A percentile compares a stretch with the other conserved stretches of the same genome.
Evolutionary conservation across 2,113 vertebrate species (phyloP).

Genomic region (Solea senegalensis): DNA sequence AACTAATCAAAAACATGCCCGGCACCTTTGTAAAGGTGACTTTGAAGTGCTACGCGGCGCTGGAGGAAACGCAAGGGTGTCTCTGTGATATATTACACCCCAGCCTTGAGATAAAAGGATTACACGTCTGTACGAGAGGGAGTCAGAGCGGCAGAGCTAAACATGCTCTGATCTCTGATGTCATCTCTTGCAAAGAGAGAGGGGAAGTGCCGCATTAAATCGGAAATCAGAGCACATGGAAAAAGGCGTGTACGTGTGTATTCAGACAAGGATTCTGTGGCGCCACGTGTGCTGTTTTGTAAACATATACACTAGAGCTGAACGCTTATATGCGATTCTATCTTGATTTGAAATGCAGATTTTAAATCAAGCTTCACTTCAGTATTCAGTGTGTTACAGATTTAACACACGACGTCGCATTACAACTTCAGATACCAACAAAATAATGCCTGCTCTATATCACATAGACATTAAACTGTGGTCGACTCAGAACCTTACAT

Average conservation of each 20-base stretch:
- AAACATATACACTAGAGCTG: not conserved
- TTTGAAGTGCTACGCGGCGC: slow-evolving; percentile 44
- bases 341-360: no score
- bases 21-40: slow-evolving; percentile 61
- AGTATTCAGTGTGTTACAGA: no score
- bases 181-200: slow-evolving; percentile 41
- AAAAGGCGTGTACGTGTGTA: not conserved
- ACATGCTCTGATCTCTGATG: slow-evolving; percentile 45
- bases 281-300: not conserved
- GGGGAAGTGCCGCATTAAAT: slow-evolving; percentile 25
- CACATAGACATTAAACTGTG: no score
- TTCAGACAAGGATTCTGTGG: not conserved
- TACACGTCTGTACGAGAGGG: slow-evolving; percentile 22
- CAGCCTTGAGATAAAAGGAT: slow-evolving; percentile 64
- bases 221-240: slow-evolving; percentile 14
- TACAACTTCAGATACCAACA: no score
- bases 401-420: no score
- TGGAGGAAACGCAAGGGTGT: slow-evolving; percentile 28
- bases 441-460: no score
- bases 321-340: no score
- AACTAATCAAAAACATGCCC: slow-evolving; percentile 44
- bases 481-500: no score
- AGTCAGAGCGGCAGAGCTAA: slow-evolving; percentile 36
- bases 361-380: no score
- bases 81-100: slow-evolving; percentile 54